Evolutionary conservation across 2,797 vertebrate genomes (phyloP).

Genomic region (Fringilla coelebs): DNA sequence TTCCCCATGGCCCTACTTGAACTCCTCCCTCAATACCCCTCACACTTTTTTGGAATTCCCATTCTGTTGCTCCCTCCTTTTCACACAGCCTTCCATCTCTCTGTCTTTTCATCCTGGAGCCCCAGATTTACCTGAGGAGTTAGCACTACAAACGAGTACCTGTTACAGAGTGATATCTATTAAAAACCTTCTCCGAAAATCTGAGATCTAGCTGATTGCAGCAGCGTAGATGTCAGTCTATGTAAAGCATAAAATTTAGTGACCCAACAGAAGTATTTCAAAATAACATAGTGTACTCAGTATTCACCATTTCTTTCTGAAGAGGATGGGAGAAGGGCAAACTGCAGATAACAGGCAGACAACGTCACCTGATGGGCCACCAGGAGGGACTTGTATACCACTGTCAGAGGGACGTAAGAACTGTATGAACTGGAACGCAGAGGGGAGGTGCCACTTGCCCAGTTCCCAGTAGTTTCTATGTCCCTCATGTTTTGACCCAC

Average conservation of each 20-base stretch:
- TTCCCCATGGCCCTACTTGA: rapidly evolving
- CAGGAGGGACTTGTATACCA: neutral
- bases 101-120: neutral
- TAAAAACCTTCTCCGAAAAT: neutral
- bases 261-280: neutral
- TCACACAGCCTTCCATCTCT: neutral
- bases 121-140: neutral
- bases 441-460: neutral
- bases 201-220: neutral
- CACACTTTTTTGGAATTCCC: neutral
- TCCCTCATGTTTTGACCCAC: neutral
- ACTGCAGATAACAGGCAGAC: neutral
- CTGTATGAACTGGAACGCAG: neutral
- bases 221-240: neutral
- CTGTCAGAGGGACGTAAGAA: neutral
- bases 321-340: neutral
- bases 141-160: neutral
- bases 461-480: neutral
- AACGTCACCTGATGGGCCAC: neutral
- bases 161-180: neutral
- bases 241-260: neutral
- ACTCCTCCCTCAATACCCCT: neutral
- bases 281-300: neutral
- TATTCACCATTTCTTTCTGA: neutral
- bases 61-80: neutral